A percentile compares a stretch with the other conserved stretches of the same genome.
Conservation (phyloP, 2,888 invertebrate genomes). For the Cephalotes varians region DNA sequence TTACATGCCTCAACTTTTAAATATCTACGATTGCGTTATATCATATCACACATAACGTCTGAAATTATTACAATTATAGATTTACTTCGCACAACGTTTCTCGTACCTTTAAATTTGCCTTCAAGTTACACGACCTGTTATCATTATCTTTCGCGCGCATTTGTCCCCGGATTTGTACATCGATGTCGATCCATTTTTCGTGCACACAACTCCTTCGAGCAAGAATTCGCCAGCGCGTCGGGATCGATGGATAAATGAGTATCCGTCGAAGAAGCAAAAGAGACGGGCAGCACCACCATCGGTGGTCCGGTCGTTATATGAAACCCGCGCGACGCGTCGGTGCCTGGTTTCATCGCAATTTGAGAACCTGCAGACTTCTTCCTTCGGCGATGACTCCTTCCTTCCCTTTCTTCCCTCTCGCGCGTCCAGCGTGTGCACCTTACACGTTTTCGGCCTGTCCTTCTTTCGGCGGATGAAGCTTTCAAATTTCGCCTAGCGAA, state of each 20-base stretch:
- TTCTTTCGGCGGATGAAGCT: neutral
- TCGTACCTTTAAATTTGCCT: neutral
- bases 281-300: slow-evolving; percentile 79
- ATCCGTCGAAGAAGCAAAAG: slow-evolving; percentile 58
- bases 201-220: slow-evolving; percentile 18
- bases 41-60: neutral
- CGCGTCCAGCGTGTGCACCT: neutral
- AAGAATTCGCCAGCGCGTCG: slow-evolving; percentile 39
- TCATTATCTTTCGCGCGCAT: slow-evolving; percentile 1
- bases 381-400: slow-evolving; percentile 68
- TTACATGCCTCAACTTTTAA: neutral
- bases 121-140: neutral
- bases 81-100: neutral
- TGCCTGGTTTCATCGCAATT: slow-evolving; percentile 85
- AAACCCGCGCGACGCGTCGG: slow-evolving; percentile 82
- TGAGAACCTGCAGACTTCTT: slow-evolving; percentile 82
- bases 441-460: neutral
- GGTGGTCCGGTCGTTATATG: slow-evolving; percentile 85
- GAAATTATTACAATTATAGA: neutral
- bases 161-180: too few species aligned
- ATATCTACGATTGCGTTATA: neutral
- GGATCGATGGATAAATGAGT: slow-evolving; percentile 52
- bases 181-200: slow-evolving; percentile 11
- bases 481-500: neutral
- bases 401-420: slow-evolving; percentile 47